Conservation (phyloP, 2,113 vertebrate genomes). For the Psittacara wagleri region DNA sequence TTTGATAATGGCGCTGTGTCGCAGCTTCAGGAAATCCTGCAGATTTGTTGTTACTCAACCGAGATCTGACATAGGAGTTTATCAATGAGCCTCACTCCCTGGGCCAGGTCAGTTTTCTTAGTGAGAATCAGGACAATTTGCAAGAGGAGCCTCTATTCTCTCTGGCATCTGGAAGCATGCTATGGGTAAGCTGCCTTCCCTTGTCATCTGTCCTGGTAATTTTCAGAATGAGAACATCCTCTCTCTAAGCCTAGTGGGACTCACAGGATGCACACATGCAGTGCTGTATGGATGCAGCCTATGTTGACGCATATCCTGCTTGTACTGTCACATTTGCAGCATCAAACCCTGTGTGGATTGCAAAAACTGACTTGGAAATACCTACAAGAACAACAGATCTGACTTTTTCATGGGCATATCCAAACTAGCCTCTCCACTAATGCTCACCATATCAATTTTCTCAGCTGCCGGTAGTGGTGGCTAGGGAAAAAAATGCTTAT, state of each 20-base stretch:
- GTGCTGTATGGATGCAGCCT: not conserved
- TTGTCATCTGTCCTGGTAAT: rapidly evolving
- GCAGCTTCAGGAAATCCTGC: not conserved
- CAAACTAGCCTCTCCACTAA: not conserved
- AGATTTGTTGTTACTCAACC: not conserved
- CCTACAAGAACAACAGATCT: not conserved
- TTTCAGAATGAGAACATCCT: not conserved
- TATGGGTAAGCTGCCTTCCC: not conserved
- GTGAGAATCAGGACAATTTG: not conserved
- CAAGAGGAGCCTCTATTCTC: not conserved
- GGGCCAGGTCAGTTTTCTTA: not conserved
- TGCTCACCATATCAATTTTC: not conserved
- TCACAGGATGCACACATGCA: rapidly evolving
- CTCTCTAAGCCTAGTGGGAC: no score
- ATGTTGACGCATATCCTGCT: not conserved
- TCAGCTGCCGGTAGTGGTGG: not conserved
- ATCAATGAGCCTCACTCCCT: rapidly evolving
- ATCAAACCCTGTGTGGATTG: not conserved
- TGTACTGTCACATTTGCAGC: not conserved
- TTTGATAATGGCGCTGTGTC: not conserved
- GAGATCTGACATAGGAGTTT: not conserved
- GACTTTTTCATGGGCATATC: not conserved
- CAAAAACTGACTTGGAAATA: not conserved
- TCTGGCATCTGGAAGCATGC: not conserved
- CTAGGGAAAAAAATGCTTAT: rapidly evolving